Conservation (phyloP, 2,888 invertebrate genomes). For the Torymus auratus region DNA sequence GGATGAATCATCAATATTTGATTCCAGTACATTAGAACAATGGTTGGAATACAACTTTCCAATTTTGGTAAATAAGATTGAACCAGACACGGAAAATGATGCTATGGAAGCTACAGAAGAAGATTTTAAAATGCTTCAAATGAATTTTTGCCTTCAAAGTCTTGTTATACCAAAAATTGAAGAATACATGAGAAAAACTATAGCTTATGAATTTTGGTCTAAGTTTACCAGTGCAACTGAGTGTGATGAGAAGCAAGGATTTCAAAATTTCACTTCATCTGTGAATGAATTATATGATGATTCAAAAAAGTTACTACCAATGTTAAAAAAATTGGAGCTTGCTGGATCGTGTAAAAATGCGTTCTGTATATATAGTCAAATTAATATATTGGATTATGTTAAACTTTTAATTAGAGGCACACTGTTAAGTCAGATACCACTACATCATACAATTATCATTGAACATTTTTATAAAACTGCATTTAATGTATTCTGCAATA, state of each 20-base stretch:
- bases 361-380: slow-evolving; percentile 79
- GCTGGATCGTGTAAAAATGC: slow-evolving; percentile 69
- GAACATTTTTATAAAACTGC: slow-evolving; percentile 87
- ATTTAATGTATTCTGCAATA: slow-evolving; percentile 83
- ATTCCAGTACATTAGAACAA: slow-evolving; percentile 18
- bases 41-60: slow-evolving; percentile 57
- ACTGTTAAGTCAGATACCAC: slow-evolving; percentile 84
- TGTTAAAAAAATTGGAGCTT: slow-evolving; percentile 79
- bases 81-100: slow-evolving; percentile 24
- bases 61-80: slow-evolving; percentile 48
- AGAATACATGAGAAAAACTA: slow-evolving; percentile 80
- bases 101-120: slow-evolving; percentile 50
- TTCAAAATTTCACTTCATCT: slow-evolving; percentile 83
- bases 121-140: slow-evolving; percentile 37
- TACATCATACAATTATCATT: slow-evolving; percentile 84
- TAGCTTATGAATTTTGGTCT: slow-evolving; percentile 83
- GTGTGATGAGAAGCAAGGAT: slow-evolving; percentile 79
- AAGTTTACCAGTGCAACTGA: slow-evolving; percentile 79
- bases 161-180: slow-evolving; percentile 79
- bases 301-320: slow-evolving; percentile 79
- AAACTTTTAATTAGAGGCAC: slow-evolving; percentile 83
- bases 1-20: slow-evolving; percentile 11
- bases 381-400: slow-evolving; percentile 79
- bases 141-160: slow-evolving; percentile 65
- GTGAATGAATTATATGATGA: slow-evolving; percentile 82